Evolutionary conservation across 2,113 vertebrate species (phyloP).

Genomic region (Zapus hudsonius): DNA sequence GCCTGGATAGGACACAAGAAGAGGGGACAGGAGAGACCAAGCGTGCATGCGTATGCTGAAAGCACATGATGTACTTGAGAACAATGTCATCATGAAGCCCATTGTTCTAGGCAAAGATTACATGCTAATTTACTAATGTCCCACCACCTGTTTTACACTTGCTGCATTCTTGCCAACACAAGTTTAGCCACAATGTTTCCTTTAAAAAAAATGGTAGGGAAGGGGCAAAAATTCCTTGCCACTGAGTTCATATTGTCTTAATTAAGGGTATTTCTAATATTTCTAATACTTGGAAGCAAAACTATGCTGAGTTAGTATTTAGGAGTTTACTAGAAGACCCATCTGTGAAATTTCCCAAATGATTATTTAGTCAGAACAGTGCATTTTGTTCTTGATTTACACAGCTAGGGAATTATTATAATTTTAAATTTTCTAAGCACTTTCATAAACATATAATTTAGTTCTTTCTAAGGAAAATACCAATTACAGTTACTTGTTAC

Average conservation of each 20-base stretch:
- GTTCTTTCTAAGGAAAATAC: slow-evolving; percentile 21
- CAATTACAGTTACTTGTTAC: slow-evolving; percentile 1
- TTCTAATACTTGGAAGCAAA: slow-evolving; percentile 37
- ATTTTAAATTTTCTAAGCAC: slow-evolving; percentile 25
- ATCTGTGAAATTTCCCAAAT: slow-evolving; percentile 19
- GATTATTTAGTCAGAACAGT: slow-evolving; percentile 13
- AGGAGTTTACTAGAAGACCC: neutral
- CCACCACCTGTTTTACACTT: neutral
- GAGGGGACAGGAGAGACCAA: neutral
- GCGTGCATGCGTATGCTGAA: neutral
- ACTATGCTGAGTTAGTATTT: slow-evolving; percentile 9
- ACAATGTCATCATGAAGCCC: neutral
- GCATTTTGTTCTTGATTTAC: neutral
- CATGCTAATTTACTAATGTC: neutral
- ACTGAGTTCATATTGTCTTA: neutral
- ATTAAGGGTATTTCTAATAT: slow-evolving; percentile 31
- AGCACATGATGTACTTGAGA: neutral
- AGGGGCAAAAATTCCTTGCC: neutral
- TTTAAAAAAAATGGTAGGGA: neutral
- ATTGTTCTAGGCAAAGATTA: neutral
- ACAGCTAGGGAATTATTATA: neutral
- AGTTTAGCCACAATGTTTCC: neutral
- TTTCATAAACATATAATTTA: slow-evolving; percentile 23
- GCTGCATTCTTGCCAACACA: neutral
- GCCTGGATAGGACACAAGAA: no score